Evolutionary conservation across 1,140 invertebrate genomes (phyloP).

Genomic region (Pachyrhynchus sulphureomaculatus): DNA sequence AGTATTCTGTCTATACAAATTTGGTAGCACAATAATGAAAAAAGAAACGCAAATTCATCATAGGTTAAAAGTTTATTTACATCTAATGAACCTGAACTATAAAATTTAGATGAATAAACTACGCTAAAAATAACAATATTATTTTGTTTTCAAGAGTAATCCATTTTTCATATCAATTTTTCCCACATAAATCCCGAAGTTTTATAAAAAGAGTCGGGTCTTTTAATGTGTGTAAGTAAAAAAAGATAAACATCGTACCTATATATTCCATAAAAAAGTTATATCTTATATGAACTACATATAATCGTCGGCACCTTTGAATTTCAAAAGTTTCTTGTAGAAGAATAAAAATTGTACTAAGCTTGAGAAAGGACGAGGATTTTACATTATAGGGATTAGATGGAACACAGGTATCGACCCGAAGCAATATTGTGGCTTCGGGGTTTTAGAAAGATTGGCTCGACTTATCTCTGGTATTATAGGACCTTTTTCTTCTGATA

Average conservation of each 20-base stretch:
- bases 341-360: conserved; percentile 45
- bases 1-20: too few species aligned
- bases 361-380: conserved; percentile 43
- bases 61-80: too few species aligned
- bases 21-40: too few species aligned
- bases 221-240: conserved; percentile 13
- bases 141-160: background rate
- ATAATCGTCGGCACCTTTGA: conserved; percentile 45
- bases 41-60: too few species aligned
- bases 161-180: background rate
- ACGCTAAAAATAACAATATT: background rate
- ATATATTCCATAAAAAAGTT: conserved; percentile 33
- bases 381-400: conserved; percentile 49
- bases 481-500: conserved; percentile 32
- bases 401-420: conserved; percentile 42
- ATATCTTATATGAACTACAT: conserved; percentile 34
- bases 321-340: conserved; percentile 37
- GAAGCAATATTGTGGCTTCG: conserved; percentile 44
- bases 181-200: background rate
- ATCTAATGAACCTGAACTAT: too few species aligned
- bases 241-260: conserved; percentile 22
- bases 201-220: conserved; percentile 1
- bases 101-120: too few species aligned
- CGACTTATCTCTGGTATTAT: conserved; percentile 45
- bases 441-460: conserved; percentile 44